These are phyloP conservation scores for Telmatherina bonti DNA, from an alignment of 2,797 vertebrate genomes.

Conservation along the genomic window DNA sequence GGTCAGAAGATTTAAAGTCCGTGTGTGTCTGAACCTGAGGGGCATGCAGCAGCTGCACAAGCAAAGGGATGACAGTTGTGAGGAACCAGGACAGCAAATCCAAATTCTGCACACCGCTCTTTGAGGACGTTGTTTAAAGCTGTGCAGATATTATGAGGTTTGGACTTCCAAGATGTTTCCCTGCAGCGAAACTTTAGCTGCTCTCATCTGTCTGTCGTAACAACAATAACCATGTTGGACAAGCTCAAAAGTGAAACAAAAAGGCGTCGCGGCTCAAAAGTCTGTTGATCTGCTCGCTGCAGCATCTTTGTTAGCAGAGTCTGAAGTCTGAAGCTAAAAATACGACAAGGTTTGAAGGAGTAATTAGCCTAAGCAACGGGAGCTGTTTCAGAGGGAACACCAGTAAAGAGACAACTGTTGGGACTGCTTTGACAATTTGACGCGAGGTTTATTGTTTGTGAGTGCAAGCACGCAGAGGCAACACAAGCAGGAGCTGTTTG, in stretches of 20 bases:
- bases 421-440: slow-evolving; percentile 15
- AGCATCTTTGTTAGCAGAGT: not conserved
- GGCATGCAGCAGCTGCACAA: slow-evolving; percentile 44
- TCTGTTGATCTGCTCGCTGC: not conserved
- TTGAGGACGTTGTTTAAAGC: not conserved
- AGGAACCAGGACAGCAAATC: slow-evolving; percentile 3
- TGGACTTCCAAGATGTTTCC: not conserved
- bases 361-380: slow-evolving; percentile 1
- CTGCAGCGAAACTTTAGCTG: not conserved
- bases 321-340: not conserved
- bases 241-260: not conserved
- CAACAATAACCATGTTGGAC: not conserved
- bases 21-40: slow-evolving; percentile 34
- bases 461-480: slow-evolving; percentile 2
- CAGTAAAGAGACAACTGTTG: slow-evolving; percentile 16
- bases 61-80: slow-evolving; percentile 19
- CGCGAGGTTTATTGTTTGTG: slow-evolving; percentile 8
- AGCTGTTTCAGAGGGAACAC: slow-evolving; percentile 11
- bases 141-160: not conserved
- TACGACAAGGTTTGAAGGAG: not conserved
- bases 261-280: not conserved
- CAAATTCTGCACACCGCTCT: not conserved
- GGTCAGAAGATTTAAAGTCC: slow-evolving; percentile 51
- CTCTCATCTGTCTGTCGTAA: not conserved
- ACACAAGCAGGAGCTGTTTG: not conserved